These are phyloP conservation scores for Salmo trutta DNA, from an alignment of 2,797 vertebrate genomes.

Conservation along the genomic window DNA sequence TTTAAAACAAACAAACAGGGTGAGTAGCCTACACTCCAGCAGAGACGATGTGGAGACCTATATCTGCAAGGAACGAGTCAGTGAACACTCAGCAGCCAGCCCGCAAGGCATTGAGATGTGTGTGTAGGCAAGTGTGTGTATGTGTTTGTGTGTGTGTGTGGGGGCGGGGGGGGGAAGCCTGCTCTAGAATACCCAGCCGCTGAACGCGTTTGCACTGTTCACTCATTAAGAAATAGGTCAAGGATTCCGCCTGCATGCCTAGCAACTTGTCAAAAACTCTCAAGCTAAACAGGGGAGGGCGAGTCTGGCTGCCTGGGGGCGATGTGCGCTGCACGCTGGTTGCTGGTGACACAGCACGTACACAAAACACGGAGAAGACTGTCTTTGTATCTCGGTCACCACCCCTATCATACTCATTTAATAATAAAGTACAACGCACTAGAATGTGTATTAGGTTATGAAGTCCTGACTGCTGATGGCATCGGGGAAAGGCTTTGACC, in stretches of 20 bases:
- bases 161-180: not conserved
- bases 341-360: constrained; percentile 57
- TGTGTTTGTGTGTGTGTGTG: constrained; percentile 13
- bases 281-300: constrained; percentile 71
- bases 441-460: not conserved
- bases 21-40: constrained; percentile 48
- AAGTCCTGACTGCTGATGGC: not conserved
- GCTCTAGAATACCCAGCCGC: constrained; percentile 55
- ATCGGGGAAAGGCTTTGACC: not conserved
- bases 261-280: constrained; percentile 82
- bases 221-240: constrained; percentile 85
- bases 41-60: constrained; percentile 47
- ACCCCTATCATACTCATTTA: constrained; percentile 23
- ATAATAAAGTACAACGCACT: constrained; percentile 2
- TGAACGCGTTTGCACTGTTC: constrained; percentile 70
- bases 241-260: constrained; percentile 79
- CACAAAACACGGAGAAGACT: constrained; percentile 17
- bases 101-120: constrained; percentile 38
- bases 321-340: constrained; percentile 18
- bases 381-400: constrained; percentile 26
- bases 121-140: not conserved
- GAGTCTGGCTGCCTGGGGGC: constrained; percentile 58
- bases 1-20: constrained; percentile 73
- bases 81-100: constrained; percentile 56
- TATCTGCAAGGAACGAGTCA: constrained; percentile 52